Evolutionary conservation across 2,113 vertebrate genomes (phyloP).

Genomic region (Xiphorhynchus elegans): DNA sequence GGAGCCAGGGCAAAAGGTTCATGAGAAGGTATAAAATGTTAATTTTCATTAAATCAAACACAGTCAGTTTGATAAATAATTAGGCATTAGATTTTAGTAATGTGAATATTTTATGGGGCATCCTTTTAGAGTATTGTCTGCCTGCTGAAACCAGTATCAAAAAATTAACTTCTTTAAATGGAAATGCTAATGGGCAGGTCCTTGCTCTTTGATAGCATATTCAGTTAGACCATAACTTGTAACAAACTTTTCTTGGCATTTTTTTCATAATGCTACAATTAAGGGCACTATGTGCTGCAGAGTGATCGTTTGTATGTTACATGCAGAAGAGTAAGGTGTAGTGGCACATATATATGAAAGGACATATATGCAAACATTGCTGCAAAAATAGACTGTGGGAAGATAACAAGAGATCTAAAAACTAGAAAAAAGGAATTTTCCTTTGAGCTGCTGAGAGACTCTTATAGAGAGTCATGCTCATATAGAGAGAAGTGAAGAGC

Average conservation of each 20-base stretch:
- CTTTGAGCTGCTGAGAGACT: neutral
- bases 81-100: neutral
- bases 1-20: constrained; percentile 89
- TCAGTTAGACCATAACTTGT: neutral
- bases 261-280: neutral
- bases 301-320: rapidly evolving
- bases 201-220: neutral
- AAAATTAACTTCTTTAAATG: neutral
- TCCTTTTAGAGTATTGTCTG: neutral
- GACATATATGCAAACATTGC: neutral
- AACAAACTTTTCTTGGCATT: neutral
- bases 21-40: constrained; percentile 86
- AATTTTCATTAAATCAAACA: neutral
- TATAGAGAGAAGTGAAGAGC: neutral
- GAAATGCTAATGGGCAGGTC: neutral
- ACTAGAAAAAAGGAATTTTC: neutral
- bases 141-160: neutral
- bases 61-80: neutral
- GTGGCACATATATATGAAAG: neutral
- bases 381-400: neutral
- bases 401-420: neutral
- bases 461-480: neutral
- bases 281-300: neutral
- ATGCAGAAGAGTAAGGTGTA: neutral
- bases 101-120: neutral